phyloP scores from a whole-genome alignment of 2,113 vertebrate species.

The Gorsachius goisagi region DNA sequence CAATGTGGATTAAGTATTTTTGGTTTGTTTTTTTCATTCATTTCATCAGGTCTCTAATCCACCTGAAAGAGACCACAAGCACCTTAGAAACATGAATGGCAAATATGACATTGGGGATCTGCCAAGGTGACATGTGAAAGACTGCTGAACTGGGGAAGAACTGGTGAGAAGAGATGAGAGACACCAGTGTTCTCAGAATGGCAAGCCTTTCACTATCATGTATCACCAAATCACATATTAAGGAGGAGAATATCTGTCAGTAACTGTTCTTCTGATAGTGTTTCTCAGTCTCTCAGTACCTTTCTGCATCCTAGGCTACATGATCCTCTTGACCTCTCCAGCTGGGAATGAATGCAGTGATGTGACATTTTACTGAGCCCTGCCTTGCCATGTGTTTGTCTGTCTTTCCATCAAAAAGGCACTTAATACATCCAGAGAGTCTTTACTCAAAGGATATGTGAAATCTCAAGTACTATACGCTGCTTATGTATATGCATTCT shows the following conservation, averaged over 20 bases:
- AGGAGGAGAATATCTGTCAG: not conserved
- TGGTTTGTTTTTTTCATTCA: not conserved
- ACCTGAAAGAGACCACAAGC: not conserved
- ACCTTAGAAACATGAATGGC: not conserved
- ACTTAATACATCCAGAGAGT: not conserved
- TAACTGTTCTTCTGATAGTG: not conserved
- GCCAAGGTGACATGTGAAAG: not conserved
- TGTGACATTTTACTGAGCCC: not conserved
- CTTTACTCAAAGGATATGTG: not conserved
- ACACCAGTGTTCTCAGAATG: not conserved
- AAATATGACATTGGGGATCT: not conserved
- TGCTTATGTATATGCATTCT: not conserved
- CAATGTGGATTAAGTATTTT: not conserved
- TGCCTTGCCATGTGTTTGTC: not conserved
- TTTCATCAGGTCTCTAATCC: not conserved
- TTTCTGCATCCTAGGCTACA: not conserved
- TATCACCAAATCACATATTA: not conserved
- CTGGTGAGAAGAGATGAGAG: not conserved
- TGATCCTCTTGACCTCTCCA: not conserved
- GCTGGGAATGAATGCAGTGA: not conserved
- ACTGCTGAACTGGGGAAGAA: not conserved
- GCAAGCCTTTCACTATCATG: not conserved
- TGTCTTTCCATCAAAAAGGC: not conserved
- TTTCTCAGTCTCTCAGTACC: not conserved
- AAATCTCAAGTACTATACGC: not conserved